A percentile compares a stretch with the other conserved stretches of the same genome.
Conservation (phyloP, 2,113 vertebrate genomes). For the Malurus elegans region DNA sequence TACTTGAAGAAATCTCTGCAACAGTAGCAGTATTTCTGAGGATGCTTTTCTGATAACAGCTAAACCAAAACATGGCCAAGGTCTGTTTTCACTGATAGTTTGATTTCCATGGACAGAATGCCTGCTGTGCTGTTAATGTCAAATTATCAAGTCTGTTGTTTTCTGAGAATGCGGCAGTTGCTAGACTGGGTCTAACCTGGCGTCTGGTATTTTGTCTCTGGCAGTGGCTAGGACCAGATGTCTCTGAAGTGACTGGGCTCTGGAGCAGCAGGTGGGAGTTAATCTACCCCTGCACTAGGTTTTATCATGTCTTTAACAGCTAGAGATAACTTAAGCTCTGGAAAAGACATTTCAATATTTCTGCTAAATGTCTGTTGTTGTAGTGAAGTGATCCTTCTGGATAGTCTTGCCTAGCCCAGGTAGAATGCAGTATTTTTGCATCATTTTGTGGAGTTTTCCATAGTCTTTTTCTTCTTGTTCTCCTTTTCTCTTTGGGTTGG, state of each 20-base stretch:
- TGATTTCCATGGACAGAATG: background rate
- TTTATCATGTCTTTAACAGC: background rate
- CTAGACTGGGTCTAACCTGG: background rate
- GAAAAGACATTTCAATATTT: background rate
- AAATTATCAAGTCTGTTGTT: background rate
- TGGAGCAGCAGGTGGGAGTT: slow-evolving; percentile 1
- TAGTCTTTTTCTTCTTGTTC: accelerated
- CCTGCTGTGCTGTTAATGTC: background rate
- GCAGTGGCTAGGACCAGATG: background rate
- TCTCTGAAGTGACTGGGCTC: background rate
- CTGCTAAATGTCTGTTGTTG: background rate
- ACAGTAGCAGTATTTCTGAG: background rate
- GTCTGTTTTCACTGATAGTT: background rate
- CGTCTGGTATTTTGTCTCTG: background rate
- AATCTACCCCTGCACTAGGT: background rate
- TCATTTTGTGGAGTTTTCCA: background rate
- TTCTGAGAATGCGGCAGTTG: background rate
- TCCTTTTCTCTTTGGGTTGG: accelerated
- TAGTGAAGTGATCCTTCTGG: background rate
- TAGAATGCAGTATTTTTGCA: background rate
- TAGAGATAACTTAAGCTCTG: background rate
- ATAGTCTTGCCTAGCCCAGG: background rate
- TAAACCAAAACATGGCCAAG: background rate
- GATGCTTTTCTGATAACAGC: background rate
- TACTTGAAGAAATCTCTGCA: background rate